phyloP scores from a whole-genome alignment of 1,140 invertebrate species.

The Pogonomyrmex californicus region DNA sequence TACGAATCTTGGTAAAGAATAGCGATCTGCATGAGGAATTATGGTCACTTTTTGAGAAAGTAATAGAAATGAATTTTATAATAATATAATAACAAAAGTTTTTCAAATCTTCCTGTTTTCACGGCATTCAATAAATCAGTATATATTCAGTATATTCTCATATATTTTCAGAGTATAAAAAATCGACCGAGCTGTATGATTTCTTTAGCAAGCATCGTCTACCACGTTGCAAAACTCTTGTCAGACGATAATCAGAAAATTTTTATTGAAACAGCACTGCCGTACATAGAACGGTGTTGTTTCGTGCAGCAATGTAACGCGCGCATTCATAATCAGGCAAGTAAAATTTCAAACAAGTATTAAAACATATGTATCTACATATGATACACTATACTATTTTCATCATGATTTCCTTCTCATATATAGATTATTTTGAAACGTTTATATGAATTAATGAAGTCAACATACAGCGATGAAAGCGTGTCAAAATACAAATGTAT shows the following conservation, averaged over 20 bases:
- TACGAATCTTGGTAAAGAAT: no score
- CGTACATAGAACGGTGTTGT: constrained; percentile 89
- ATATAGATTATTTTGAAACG: constrained; percentile 87
- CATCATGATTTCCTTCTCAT: no score
- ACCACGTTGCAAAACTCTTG: constrained; percentile 84
- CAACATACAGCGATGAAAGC: constrained; percentile 82
- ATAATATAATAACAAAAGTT: no score
- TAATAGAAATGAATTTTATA: no score
- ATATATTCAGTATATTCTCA: no score
- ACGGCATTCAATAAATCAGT: no score
- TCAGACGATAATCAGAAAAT: constrained; percentile 69
- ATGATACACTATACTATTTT: no score
- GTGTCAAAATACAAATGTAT: constrained; percentile 84
- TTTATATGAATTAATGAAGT: constrained; percentile 86
- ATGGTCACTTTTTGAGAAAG: no score
- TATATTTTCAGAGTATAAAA: constrained; percentile 81
- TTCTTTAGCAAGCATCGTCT: constrained; percentile 87
- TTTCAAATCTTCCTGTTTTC: not conserved
- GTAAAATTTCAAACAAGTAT: constrained; percentile 20
- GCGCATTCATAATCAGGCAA: constrained; percentile 91
- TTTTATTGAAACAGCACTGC: constrained; percentile 84
- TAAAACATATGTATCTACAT: not conserved
- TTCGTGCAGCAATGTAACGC: constrained; percentile 94
- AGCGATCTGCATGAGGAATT: no score
- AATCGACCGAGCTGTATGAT: constrained; percentile 86